These are phyloP conservation scores for Lepidurus arcticus DNA, from an alignment of 1,140 invertebrate species.

Conservation along the genomic window DNA sequence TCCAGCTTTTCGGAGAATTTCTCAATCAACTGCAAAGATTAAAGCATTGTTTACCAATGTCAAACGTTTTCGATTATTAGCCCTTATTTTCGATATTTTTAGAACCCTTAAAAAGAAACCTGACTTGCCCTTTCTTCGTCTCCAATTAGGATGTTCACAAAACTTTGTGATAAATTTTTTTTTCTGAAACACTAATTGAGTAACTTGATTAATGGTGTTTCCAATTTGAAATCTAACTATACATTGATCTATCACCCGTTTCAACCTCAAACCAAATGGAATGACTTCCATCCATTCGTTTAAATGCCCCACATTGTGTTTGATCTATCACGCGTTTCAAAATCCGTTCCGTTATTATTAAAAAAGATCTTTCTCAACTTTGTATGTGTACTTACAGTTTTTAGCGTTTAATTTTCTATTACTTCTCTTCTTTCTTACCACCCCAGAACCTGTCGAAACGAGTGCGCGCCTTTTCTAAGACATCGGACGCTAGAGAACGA, in stretches of 20 bases:
- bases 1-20: neutral
- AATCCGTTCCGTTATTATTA: neutral
- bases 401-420: neutral
- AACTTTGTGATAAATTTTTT: neutral
- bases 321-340: neutral
- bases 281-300: neutral
- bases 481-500: constrained; percentile 60
- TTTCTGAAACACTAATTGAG: neutral
- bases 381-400: neutral
- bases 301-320: neutral
- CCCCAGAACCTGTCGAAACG: constrained; percentile 84
- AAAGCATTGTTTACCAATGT: neutral
- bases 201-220: neutral
- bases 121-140: neutral
- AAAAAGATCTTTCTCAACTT: neutral
- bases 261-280: neutral
- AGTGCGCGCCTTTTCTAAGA: constrained; percentile 71
- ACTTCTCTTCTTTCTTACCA: constrained; percentile 40
- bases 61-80: neutral
- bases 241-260: constrained; percentile 8
- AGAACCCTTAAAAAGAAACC: neutral
- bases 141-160: neutral
- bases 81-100: neutral
- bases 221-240: neutral
- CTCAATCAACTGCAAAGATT: neutral